Conservation (phyloP, 2,113 vertebrate species). For the Sterna hirundo region DNA sequence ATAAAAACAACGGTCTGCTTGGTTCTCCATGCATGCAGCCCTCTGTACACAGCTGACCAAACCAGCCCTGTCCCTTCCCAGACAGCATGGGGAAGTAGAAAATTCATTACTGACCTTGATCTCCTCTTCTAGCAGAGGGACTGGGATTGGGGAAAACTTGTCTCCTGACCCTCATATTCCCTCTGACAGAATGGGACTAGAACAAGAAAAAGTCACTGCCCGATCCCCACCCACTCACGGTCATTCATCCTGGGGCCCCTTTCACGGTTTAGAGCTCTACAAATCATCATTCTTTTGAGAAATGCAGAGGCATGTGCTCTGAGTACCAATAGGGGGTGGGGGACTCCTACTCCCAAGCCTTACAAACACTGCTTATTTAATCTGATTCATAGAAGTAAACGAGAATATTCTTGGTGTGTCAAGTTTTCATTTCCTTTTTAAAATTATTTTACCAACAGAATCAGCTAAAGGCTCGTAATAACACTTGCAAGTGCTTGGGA, state of each 20-base stretch:
- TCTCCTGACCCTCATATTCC: not conserved
- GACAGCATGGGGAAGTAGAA: not conserved
- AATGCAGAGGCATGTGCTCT: not conserved
- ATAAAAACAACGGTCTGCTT: not conserved
- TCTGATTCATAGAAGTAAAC: not conserved
- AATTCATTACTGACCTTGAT: not conserved
- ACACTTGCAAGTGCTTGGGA: not conserved
- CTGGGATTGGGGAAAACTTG: accelerated
- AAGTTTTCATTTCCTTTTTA: not conserved
- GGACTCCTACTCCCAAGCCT: not conserved
- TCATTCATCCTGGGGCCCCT: not conserved
- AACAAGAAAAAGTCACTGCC: not conserved
- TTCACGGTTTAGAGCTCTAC: not conserved
- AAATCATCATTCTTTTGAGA: not conserved
- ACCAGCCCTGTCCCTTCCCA: not conserved
- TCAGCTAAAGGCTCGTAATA: not conserved
- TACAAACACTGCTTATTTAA: not conserved
- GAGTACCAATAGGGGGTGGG: not conserved
- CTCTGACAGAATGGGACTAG: not conserved
- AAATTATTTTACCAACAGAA: not conserved
- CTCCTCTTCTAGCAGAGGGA: not conserved
- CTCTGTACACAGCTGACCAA: not conserved
- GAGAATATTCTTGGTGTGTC: not conserved
- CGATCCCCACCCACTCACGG: not conserved
- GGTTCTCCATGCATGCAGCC: not conserved